These are phyloP conservation scores for Albula glossodonta DNA, from an alignment of 2,113 vertebrate species.

Conservation along the genomic window DNA sequence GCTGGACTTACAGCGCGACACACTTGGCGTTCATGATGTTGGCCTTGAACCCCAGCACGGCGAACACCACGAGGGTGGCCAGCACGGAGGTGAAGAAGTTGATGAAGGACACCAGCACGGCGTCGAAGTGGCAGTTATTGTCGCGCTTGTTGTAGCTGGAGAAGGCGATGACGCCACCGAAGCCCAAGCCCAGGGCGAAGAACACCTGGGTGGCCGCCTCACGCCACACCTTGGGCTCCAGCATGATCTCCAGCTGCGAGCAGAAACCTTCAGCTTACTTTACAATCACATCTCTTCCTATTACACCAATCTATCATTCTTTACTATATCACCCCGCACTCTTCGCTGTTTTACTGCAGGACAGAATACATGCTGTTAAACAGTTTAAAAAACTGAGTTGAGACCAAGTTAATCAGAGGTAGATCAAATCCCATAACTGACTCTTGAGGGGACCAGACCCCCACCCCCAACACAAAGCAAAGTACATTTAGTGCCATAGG, in stretches of 20 bases:
- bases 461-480: no score
- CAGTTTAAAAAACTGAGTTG: no score
- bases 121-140: constrained; percentile 99
- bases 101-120: constrained; percentile 92
- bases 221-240: constrained; percentile 92
- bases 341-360: no score
- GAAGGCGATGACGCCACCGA: constrained; percentile 96
- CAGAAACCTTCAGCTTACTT: neutral
- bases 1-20: constrained; percentile 67
- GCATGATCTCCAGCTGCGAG: constrained; percentile 92
- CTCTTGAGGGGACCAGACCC: no score
- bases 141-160: constrained; percentile 98
- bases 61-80: constrained; percentile 96
- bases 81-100: constrained; percentile 97
- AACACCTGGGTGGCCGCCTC: constrained; percentile 97
- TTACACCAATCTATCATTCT: no score
- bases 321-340: no score
- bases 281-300: no score
- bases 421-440: no score
- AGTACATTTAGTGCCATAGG: no score
- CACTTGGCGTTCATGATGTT: constrained; percentile 90
- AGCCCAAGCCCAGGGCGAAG: constrained; percentile 94
- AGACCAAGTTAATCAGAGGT: no score
- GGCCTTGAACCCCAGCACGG: constrained; percentile 96
- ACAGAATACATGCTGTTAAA: no score